A percentile compares a stretch with the other conserved stretches of the same genome.
These are phyloP conservation scores for Pteronura brasiliensis DNA, from an alignment of 2,113 vertebrate genomes.

Conservation along the genomic window DNA sequence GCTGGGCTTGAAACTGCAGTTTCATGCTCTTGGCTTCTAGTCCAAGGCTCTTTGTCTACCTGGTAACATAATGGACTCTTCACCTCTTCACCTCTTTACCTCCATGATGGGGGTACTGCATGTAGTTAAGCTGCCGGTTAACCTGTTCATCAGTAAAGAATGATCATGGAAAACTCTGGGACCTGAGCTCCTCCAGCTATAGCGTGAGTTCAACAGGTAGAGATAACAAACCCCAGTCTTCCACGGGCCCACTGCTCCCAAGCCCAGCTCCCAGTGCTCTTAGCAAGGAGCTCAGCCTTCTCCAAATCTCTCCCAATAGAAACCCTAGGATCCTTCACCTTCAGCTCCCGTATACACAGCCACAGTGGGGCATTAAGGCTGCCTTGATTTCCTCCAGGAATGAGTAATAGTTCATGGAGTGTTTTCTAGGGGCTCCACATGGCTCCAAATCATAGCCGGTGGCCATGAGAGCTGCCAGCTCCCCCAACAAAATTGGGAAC, in stretches of 20 bases:
- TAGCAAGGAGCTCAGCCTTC: neutral
- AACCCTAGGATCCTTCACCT: neutral
- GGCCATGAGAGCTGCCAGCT: conserved; percentile 43
- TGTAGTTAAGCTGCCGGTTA: neutral
- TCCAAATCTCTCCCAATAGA: neutral
- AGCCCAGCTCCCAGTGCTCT: neutral
- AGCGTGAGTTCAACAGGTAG: neutral
- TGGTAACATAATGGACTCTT: neutral
- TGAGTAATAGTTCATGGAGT: neutral
- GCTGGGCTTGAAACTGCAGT: neutral
- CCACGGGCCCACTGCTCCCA: neutral
- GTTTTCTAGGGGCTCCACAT: conserved; percentile 15
- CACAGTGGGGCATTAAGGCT: fast-evolving
- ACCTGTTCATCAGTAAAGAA: neutral
- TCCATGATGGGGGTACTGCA: neutral
- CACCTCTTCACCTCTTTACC: neutral
- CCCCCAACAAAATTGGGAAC: conserved; percentile 71
- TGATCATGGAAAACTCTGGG: neutral
- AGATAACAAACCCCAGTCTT: neutral
- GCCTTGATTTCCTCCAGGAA: conserved; percentile 64
- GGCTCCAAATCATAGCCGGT: conserved; percentile 46
- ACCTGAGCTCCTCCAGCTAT: neutral
- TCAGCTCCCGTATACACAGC: neutral
- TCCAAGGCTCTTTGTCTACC: neutral
- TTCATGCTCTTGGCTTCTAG: neutral